Conservation (phyloP, 2,888 invertebrate genomes). For the Thymelicus lineola region DNA sequence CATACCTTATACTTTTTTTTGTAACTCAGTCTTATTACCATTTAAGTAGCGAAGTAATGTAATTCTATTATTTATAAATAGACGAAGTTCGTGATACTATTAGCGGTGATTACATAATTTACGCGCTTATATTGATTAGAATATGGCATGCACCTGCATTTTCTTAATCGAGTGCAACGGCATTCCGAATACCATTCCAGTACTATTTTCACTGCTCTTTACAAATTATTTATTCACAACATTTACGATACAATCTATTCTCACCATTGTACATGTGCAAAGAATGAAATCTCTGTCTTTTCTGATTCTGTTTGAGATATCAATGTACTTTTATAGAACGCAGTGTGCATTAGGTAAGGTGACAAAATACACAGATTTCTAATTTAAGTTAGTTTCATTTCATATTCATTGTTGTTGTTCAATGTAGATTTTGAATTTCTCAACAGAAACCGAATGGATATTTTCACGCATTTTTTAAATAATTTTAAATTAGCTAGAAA, state of each 20-base stretch:
- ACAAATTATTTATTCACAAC: slow-evolving; percentile 1
- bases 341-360: background rate
- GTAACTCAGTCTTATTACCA: no score
- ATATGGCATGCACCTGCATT: slow-evolving; percentile 47
- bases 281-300: slow-evolving; percentile 2
- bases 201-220: slow-evolving; percentile 11
- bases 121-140: slow-evolving; percentile 42
- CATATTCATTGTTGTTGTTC: no score
- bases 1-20: background rate
- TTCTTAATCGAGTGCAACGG: slow-evolving; percentile 51
- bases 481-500: background rate
- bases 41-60: no score
- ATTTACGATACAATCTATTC: slow-evolving; percentile 2
- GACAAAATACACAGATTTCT: no score
- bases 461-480: slow-evolving; percentile 4
- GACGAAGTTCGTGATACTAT: slow-evolving; percentile 19
- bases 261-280: background rate
- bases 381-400: no score
- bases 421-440: background rate
- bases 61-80: background rate
- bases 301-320: background rate
- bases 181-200: slow-evolving; percentile 34
- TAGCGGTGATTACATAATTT: slow-evolving; percentile 7
- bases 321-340: background rate
- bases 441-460: background rate